Base-by-base conservation (phyloP, 2,797 vertebrate genomes). In the Triplophysa yarkandensis region DNA sequence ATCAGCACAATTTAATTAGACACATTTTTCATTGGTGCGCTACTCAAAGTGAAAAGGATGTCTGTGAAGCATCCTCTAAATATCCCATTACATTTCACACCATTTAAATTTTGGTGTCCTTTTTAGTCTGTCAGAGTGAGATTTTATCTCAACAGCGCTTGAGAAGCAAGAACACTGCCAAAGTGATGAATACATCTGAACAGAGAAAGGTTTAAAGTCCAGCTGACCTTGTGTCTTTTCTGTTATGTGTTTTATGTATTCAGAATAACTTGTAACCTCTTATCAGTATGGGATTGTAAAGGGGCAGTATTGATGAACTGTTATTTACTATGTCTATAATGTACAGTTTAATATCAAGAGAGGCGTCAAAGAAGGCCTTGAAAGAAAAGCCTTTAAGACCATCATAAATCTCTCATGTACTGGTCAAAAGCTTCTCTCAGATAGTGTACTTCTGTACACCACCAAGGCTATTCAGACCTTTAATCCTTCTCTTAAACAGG, bases 1-100 rank as follows among this genome's bases (percentile, higher is more conserved):
- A 83, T 85, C 78, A 81, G 83, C 68, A 75, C 55, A 71, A 76
- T 83, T 80, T 85, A 83, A 85, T 85, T 81, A 84, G 80, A 61
- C 68, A 61, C 71, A 78, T 76, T 77, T 72, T 69, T 80, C 62
- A 64, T 30, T 48, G 66, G 46, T 65, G 71, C 36, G 41, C 34
- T 23, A 61, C 70, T 71, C 36, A 50, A 55, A 61, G 55, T 13
- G 10, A n/a, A 61, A 30, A 71, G 61, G 32, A 34, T 30, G 19
- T 21, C 14, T 65, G 4, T 70, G 23, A 43, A 7, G 17, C 10
- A 39, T 52, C 17, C 44, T 41, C 23, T 16, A 39, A 54, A 36
- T 63, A 54, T 52, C 7, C 46, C 17, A 50, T 52, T 63, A 25
- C 17, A 39, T 63, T 63, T 63, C 17, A 63, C 17, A 54, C 60